Evolutionary conservation across 2,797 vertebrate species (phyloP), one percentile per base, ranked within the genome.

Genomic region (Clarias pachynema): DNA sequence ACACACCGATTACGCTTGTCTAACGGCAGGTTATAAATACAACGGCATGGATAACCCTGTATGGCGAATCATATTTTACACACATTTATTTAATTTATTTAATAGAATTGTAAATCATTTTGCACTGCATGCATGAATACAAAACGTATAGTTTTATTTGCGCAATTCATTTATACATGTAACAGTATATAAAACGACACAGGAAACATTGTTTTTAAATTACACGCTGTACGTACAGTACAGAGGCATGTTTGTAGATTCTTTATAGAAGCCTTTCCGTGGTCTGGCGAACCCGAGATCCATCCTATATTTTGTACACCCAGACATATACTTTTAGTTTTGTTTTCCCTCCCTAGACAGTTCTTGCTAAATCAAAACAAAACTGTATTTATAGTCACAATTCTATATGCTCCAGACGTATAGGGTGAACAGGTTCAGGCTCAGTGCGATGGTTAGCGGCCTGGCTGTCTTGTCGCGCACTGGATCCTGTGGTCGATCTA

Each of bases 401-500:
- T 85, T 70, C 65, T 70, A 66, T 59, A 65, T 18, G 72, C 49
- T 59, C 34, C 16, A 20, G 57, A 26, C 49, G 65, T 89, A 15
- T 57, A 57, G 63, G 83, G 63, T 84, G 60, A 85, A 37, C 15
- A 80, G 78, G 86, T 82, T 89, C 83, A 87, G 79, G 85, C 75
- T 15, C 12, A 22, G 15, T 10, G 37, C n/a, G 65, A 74, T 81
- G 60, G 29, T 37, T 65, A 62, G 68, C 34, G 56, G 78, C 53
- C 29, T 40, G 14, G 63, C 65, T 84, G 63, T 44, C 59, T 81
- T 18, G 82, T 80, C 82, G 37, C 59, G 72, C 79, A 49, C 53
- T 60, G 79, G 88, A 72, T 80, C 88, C 83, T 90, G 87, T 66
- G 85, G 86, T 89, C 74, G 79, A 83, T 22, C 63, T 85, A 87